Evolutionary conservation across 2,888 invertebrate species (phyloP).

Genomic region (Heliconius aoede): DNA sequence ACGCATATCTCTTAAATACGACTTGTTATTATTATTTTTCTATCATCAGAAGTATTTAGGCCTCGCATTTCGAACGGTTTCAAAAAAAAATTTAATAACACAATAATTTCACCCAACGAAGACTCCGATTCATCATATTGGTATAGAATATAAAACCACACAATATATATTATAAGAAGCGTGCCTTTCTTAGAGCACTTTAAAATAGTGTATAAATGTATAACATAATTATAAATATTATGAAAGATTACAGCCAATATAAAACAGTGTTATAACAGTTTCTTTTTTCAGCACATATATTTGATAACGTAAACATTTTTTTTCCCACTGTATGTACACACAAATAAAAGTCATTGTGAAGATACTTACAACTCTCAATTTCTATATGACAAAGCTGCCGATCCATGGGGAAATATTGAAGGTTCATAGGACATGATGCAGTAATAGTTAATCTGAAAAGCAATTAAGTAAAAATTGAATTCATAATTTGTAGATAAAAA

Average conservation of each 20-base stretch:
- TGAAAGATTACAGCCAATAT: conserved; percentile 9
- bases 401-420: conserved; percentile 98
- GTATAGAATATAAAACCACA: conserved; percentile 38
- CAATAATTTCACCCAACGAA: conserved; percentile 31
- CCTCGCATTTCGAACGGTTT: conserved; percentile 36
- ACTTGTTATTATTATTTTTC: conserved; percentile 64
- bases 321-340: conserved; percentile 24
- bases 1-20: conserved; percentile 55
- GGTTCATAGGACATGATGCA: conserved; percentile 97
- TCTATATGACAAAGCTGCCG: conserved; percentile 97
- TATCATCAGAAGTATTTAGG: conserved; percentile 61
- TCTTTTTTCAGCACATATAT: conserved; percentile 8
- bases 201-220: conserved; percentile 36
- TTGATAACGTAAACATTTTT: conserved; percentile 22
- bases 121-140: conserved; percentile 28
- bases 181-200: conserved; percentile 48
- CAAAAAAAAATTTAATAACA: conserved; percentile 17
- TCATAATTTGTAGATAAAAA: conserved; percentile 27
- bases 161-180: conserved; percentile 52
- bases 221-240: conserved; percentile 20
- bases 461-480: conserved; percentile 32
- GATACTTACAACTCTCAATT: conserved; percentile 98
- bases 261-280: not conserved
- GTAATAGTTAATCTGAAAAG: conserved; percentile 94
- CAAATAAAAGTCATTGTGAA: conserved; percentile 53